Evolutionary conservation across 2,888 invertebrate species (phyloP).

Genomic region (Schizaphis graminum): DNA sequence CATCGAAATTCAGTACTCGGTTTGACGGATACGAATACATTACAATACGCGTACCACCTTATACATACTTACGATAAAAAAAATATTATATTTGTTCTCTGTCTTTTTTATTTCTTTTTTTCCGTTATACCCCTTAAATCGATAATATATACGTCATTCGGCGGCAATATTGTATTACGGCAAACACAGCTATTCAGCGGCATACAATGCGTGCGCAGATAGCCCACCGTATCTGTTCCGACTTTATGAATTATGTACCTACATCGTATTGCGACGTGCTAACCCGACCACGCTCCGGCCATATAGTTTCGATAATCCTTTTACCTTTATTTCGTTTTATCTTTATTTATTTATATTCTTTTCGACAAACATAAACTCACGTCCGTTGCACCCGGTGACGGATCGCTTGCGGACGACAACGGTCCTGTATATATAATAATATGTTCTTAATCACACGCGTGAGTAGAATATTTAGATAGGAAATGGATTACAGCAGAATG

Average conservation of each 20-base stretch:
- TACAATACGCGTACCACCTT: too few relatives aligned
- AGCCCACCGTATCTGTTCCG: not conserved
- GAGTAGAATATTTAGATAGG: conserved; percentile 24
- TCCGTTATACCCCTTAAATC: not conserved
- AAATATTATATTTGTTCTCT: too few relatives aligned
- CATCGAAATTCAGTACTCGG: not conserved
- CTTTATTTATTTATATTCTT: not conserved
- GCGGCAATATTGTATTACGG: not conserved
- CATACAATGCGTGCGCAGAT: not conserved
- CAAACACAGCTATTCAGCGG: not conserved
- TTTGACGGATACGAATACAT: not conserved
- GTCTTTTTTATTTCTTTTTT: not conserved
- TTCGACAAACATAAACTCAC: conserved; percentile 15
- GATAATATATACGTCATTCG: not conserved
- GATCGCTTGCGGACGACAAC: not conserved
- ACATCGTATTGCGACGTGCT: not conserved
- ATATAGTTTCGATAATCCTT: not conserved
- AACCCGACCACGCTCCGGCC: not conserved
- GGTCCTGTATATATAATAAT: not conserved
- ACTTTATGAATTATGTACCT: not conserved
- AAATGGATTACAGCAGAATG: conserved; percentile 26
- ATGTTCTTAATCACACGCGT: not conserved
- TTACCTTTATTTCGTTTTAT: not conserved
- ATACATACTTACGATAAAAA: too few relatives aligned
- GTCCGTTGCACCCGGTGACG: conserved; percentile 5